Conservation (phyloP, 2,797 vertebrate genomes). For the Chaetophractus vellerosus region DNA sequence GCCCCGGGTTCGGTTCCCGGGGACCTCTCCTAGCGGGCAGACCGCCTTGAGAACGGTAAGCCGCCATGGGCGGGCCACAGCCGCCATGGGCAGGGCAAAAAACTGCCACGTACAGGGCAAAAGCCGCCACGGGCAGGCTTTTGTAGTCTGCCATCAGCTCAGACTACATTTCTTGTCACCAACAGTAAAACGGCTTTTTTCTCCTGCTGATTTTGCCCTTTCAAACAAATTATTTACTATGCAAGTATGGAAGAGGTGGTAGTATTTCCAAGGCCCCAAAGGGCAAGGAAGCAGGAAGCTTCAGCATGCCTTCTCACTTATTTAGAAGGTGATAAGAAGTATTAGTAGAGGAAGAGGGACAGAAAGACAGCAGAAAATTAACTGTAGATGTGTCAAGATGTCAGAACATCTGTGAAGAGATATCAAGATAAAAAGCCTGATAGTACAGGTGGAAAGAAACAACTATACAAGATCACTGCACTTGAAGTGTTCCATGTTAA, state of each 20-base stretch:
- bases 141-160: neutral
- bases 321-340: neutral
- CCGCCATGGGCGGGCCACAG: no score
- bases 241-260: neutral
- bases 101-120: no score
- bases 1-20: no score
- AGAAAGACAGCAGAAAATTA: slow-evolving; percentile 22
- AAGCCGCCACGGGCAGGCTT: no score
- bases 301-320: slow-evolving; percentile 1
- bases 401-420: neutral
- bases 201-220: slow-evolving; percentile 1
- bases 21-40: no score
- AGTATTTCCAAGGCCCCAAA: slow-evolving; percentile 1
- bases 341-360: neutral
- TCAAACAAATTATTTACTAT: neutral
- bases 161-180: slow-evolving; percentile 21
- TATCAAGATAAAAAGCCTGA: neutral
- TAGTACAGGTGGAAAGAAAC: neutral
- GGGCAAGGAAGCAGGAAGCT: neutral
- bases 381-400: neutral
- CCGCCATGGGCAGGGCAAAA: no score
- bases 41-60: no score
- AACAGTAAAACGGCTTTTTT: slow-evolving; percentile 35
- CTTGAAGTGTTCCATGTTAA: neutral
- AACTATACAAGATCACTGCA: neutral